A percentile compares a stretch with the other conserved stretches of the same genome.
These are phyloP conservation scores for Platerodrilus igneus DNA, from an alignment of 2,888 invertebrate species.

Conservation along the genomic window DNA sequence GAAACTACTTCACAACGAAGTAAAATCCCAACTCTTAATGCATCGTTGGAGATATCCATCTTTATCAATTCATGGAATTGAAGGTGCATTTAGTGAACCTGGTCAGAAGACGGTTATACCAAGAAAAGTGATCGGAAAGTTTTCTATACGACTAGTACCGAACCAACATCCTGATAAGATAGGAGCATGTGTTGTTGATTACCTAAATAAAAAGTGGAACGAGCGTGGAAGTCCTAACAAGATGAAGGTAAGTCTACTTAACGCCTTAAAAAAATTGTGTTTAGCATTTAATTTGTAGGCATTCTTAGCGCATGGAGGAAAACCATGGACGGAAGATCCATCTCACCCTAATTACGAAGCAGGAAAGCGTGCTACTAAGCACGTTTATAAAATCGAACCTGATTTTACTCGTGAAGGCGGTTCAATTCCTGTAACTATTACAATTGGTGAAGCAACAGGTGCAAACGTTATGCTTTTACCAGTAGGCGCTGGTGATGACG, in stretches of 20 bases:
- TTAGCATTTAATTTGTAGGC: conserved; percentile 26
- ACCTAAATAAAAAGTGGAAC: conserved; percentile 74
- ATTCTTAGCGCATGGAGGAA: conserved; percentile 67
- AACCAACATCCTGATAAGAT: conserved; percentile 82
- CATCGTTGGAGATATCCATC: conserved; percentile 93
- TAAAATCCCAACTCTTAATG: conserved; percentile 82
- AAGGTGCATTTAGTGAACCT: conserved; percentile 88
- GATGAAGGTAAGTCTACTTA: conserved; percentile 57
- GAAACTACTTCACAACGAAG: conserved; percentile 68
- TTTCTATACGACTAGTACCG: conserved; percentile 95
- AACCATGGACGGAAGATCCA: conserved; percentile 91
- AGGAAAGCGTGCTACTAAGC: conserved; percentile 72
- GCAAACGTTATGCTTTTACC: conserved; percentile 93
- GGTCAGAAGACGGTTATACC: conserved; percentile 96
- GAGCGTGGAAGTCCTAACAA: conserved; percentile 80
- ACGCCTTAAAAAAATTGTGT: neutral
- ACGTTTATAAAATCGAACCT: conserved; percentile 85
- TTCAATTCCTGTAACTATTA: conserved; percentile 93
- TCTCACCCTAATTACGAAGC: conserved; percentile 90
- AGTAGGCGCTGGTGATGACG: conserved; percentile 93
- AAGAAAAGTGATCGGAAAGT: conserved; percentile 90
- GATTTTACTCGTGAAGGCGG: conserved; percentile 97
- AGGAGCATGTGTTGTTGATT: conserved; percentile 71
- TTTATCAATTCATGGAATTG: conserved; percentile 84
- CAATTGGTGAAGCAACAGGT: conserved; percentile 85